phyloP scores from a whole-genome alignment of 1,140 invertebrate genomes.

The Leguminivora glycinivorella region DNA sequence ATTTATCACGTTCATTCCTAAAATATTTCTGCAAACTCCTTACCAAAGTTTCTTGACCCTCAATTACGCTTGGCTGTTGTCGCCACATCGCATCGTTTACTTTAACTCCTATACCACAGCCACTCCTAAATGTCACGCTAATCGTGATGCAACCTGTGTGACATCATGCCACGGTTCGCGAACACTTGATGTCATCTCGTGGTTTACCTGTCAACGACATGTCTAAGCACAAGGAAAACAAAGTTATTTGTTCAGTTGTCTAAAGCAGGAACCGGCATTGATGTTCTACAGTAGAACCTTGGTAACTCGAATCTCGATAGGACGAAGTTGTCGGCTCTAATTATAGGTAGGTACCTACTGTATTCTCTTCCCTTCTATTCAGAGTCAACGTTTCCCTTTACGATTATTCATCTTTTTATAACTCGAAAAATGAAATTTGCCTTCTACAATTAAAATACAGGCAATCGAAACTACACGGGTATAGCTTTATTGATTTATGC shows the following conservation, averaged over 20 bases:
- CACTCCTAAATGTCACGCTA: slow-evolving; percentile 21
- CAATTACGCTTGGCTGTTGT: slow-evolving; percentile 9
- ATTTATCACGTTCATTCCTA: not conserved
- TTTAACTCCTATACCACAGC: not conserved
- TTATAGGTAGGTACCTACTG: no score
- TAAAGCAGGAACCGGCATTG: not conserved
- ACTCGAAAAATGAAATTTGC: no score
- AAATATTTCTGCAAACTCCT: not conserved
- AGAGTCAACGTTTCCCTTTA: no score
- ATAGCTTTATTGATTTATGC: no score
- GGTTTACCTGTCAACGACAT: slow-evolving; percentile 20
- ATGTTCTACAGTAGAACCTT: no score
- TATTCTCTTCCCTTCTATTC: no score
- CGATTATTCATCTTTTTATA: no score
- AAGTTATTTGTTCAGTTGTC: slow-evolving; percentile 8
- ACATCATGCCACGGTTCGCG: slow-evolving; percentile 17
- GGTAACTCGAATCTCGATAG: no score
- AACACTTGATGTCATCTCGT: slow-evolving; percentile 20
- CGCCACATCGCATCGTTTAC: slow-evolving; percentile 22
- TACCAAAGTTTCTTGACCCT: slow-evolving; percentile 10
- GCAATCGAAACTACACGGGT: no score
- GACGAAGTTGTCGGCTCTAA: no score
- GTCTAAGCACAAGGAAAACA: not conserved
- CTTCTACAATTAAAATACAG: no score
- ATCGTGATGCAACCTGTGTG: slow-evolving; percentile 9